These are phyloP conservation scores for Cosmia trapezina DNA, from an alignment of 2,888 invertebrate species.

Conservation along the genomic window DNA sequence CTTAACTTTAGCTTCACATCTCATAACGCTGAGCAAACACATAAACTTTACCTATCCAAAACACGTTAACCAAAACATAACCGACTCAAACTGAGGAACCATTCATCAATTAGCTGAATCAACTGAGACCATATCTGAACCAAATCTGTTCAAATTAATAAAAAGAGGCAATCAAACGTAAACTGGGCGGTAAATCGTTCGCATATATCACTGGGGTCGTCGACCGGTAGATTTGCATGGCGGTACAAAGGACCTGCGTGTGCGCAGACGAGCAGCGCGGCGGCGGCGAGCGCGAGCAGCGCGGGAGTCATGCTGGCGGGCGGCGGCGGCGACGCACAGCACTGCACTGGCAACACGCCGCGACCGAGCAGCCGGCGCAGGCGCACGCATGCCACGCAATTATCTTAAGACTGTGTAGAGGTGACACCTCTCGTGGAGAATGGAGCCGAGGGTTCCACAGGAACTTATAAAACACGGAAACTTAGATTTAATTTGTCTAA, in stretches of 20 bases:
- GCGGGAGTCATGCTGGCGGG: constrained; percentile 65
- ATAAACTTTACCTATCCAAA: constrained; percentile 33
- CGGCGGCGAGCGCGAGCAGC: constrained; percentile 71
- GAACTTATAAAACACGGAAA: neutral
- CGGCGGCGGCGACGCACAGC: constrained; percentile 65
- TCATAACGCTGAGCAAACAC: constrained; percentile 32
- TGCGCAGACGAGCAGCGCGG: constrained; percentile 68
- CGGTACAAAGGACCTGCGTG: constrained; percentile 74
- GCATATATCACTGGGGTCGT: constrained; percentile 85
- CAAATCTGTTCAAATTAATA: constrained; percentile 36
- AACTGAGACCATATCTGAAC: constrained; percentile 25
- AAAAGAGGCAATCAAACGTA: constrained; percentile 63
- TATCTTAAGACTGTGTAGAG: constrained; percentile 42
- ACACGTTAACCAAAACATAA: constrained; percentile 30
- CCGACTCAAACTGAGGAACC: neutral
- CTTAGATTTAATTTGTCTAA: neutral
- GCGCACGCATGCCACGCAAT: constrained; percentile 36
- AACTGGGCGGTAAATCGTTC: constrained; percentile 63
- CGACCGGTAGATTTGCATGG: constrained; percentile 82
- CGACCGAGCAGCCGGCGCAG: constrained; percentile 53
- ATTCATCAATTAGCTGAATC: constrained; percentile 29
- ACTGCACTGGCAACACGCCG: constrained; percentile 67
- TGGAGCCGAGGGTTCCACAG: neutral
- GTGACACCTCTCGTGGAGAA: constrained; percentile 21
- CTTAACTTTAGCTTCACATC: constrained; percentile 1